These are phyloP conservation scores for Heliocidaris tuberculata DNA, from an alignment of 35 echinoderm and acorn worm species.

Conservation along the genomic window DNA sequence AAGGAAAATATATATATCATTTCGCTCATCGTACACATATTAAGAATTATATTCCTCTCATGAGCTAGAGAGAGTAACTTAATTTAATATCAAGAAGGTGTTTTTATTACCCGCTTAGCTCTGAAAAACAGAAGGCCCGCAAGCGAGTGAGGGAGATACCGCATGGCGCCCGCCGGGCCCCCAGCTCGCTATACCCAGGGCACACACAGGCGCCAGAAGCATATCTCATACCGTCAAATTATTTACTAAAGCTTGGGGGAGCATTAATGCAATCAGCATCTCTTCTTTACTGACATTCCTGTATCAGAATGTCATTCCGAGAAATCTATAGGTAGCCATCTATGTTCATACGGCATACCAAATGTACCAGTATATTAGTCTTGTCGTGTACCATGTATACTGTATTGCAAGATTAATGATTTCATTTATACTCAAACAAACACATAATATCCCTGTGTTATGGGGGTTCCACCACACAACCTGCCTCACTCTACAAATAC, in stretches of 20 bases:
- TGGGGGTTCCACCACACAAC: no score
- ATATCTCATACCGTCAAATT: neutral
- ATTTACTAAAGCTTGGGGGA: neutral
- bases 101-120: neutral
- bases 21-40: neutral
- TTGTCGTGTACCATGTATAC: no score
- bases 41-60: neutral
- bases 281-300: neutral
- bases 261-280: neutral
- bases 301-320: neutral
- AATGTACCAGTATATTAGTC: no score
- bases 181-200: neutral
- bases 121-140: constrained; percentile 8
- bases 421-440: no score
- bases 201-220: neutral
- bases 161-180: neutral
- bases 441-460: no score
- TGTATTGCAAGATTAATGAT: no score
- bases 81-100: neutral
- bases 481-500: no score
- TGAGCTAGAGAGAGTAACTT: neutral
- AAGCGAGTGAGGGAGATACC: neutral
- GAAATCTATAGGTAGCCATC: no score
- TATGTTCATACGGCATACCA: no score
- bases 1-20: no score